These are phyloP conservation scores for Hormiphora californensis DNA, from an alignment of 37 sponge, comb jelly and placozoan species.

Conservation along the genomic window DNA sequence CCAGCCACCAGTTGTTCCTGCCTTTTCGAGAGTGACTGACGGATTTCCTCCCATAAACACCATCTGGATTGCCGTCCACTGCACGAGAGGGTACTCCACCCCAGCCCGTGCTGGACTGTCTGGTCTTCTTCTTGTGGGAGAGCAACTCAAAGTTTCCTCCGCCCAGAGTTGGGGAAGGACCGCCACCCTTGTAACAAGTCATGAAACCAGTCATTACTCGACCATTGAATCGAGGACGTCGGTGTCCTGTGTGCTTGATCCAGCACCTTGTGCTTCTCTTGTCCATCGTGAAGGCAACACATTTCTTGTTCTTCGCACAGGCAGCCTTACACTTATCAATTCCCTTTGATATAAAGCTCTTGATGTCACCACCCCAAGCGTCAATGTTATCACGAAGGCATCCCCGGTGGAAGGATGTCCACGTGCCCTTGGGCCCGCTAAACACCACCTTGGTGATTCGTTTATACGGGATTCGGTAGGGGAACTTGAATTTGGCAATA, in stretches of 20 bases:
- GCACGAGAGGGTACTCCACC: neutral
- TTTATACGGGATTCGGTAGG: neutral
- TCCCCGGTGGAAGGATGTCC: neutral
- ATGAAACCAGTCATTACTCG: neutral
- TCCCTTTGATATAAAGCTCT: neutral
- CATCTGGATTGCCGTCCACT: neutral
- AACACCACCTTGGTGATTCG: neutral
- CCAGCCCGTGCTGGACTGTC: neutral
- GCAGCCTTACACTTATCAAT: neutral
- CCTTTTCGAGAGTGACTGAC: neutral
- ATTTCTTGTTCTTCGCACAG: neutral
- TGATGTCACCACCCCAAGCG: neutral
- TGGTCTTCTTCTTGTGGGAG: neutral
- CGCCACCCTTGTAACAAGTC: neutral
- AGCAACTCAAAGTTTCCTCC: neutral
- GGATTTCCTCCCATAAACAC: neutral
- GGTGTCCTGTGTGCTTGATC: conserved; percentile 10
- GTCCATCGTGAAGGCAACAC: conserved; percentile 12
- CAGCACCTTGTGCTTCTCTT: neutral
- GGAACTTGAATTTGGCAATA: neutral
- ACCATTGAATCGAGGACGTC: neutral
- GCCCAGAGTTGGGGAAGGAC: neutral
- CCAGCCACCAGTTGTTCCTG: conserved; percentile 30
- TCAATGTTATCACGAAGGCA: neutral
- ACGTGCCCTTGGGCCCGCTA: neutral